Evolutionary conservation across 2,888 invertebrate genomes (phyloP), one percentile per base, ranked within the genome.

Genomic region (Meandrusa payeni): DNA sequence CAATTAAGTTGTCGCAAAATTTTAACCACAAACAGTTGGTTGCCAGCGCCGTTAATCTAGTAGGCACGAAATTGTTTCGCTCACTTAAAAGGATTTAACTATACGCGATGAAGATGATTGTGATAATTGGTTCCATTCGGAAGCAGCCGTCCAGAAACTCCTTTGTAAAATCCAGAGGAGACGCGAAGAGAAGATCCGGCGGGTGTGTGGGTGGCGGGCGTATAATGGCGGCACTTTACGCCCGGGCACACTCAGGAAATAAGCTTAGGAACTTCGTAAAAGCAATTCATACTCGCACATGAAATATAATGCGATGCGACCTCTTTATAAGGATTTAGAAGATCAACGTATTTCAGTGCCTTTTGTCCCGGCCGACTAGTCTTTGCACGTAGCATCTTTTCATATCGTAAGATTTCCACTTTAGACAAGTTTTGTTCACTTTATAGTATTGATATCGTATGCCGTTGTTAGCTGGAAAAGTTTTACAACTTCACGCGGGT

Each of bases 261-360:
- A 86, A 87, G 86, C 87, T 86, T 82, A 81, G 76, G 76, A 85
- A 86, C 82, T 85, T 74, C 76, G 73, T 87, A 85, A 87, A 86
- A 87, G 87, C 85, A 79, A 85, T 85, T 85, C 68, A 76, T 69
- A 57, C 77, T 81, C 78, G 52, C 81, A 76, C 75, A 80, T 82
- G 79, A 85, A 85, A 85, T 86, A 85, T 86, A 81, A 83, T 69
- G 72, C 72, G 67, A 68, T 72, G 75, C 75, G 81, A 78, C 77
- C 78, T 76, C 74, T 82, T 74, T 75, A 82, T 85, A 77, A 78
- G 85, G 83, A 77, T 77, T 81, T 80, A 69, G 69, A 62, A 69
- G 76, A 74, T 74, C 67, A 71, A 65, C 64, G 56, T 66, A 64
- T 67, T 74, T 70, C 65, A 48, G 46, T 44, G 45, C 41, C 55